phyloP scores from a whole-genome alignment of 2,797 vertebrate genomes.

The Lepidocolaptes lacrymiger region DNA sequence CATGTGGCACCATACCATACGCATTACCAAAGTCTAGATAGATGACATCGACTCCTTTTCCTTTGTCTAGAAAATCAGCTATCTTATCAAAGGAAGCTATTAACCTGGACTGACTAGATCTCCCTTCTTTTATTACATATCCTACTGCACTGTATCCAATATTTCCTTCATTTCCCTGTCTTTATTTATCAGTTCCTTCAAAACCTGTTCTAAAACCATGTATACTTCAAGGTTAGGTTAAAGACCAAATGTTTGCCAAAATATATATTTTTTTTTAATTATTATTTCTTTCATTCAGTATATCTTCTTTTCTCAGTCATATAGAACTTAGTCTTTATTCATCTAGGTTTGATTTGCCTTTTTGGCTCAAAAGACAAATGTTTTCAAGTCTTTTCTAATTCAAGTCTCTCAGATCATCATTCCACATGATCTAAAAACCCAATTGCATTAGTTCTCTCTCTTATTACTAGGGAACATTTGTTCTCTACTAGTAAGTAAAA shows the following conservation, averaged over 20 bases:
- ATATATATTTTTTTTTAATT: neutral
- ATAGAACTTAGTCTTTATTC: neutral
- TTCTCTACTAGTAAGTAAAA: neutral
- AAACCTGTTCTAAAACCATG: neutral
- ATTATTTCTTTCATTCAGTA: neutral
- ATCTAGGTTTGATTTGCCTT: neutral
- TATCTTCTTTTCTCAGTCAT: neutral
- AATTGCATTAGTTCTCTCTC: neutral
- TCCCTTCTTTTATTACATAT: neutral
- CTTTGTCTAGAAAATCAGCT: constrained; percentile 66
- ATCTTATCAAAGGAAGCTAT: constrained; percentile 57
- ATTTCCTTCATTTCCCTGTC: neutral
- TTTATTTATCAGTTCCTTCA: neutral
- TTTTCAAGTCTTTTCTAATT: neutral
- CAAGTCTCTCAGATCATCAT: neutral
- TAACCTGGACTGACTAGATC: constrained; percentile 26
- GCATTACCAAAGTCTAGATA: constrained; percentile 1
- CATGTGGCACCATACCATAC: constrained; percentile 13
- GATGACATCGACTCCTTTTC: constrained; percentile 33
- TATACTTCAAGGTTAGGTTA: neutral
- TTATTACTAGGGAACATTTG: neutral
- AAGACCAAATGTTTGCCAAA: neutral
- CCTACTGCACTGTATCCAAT: neutral
- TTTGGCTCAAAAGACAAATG: neutral
- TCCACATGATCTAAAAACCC: neutral